Evolutionary conservation across 2,888 invertebrate species (phyloP), one percentile per base, ranked within the genome.

Genomic region (Chouioia cunea): DNA sequence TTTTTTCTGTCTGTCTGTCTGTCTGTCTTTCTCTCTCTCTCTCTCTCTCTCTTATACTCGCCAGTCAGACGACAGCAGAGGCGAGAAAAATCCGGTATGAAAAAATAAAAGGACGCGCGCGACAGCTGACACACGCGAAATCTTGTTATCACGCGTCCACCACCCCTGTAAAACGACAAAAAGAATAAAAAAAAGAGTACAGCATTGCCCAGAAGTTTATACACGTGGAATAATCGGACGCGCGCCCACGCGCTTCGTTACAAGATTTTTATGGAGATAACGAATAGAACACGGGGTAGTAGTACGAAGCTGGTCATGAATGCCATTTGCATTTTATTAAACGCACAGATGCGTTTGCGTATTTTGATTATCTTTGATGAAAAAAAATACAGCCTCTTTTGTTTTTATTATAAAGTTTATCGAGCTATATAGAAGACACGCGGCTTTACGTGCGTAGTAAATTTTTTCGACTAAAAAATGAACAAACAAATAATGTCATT

Each of bases 51-150:
- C 18, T 2, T 44, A 15, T 14, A 27, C 36, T 12, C 10, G 36
- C 6, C 36, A 6, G 12, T 23, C 47, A 16, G 23, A 12, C 36
- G 58, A 56, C 43, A 36, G 43, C 50, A 54, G n/a, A 36, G 48
- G 18, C 27, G 47, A 62, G 60, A 70, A 71, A 71, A 66, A 66
- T 65, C 43, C 47, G 44, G 50, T 48, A 44, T 72, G 23, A 62
- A 63, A 69, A 72, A 69, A 73, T 48, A 48, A 62, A 73, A 68
- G 68, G 58, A 52, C 64, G 63, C 59, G 36, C 16, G 44, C 64
- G 65, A 69, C 59, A 64, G 70, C 73, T 73, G 73, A 73, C 73
- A 71, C 68, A 48, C 46, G 65, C 65, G 60, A 71, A 73, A 73
- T 73, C 70, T 73, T 65, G 70, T 73, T 68, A 73, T 73, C 70